Evolutionary conservation across 2,113 vertebrate genomes (phyloP).

Genomic region (Sceloporus tristichus): DNA sequence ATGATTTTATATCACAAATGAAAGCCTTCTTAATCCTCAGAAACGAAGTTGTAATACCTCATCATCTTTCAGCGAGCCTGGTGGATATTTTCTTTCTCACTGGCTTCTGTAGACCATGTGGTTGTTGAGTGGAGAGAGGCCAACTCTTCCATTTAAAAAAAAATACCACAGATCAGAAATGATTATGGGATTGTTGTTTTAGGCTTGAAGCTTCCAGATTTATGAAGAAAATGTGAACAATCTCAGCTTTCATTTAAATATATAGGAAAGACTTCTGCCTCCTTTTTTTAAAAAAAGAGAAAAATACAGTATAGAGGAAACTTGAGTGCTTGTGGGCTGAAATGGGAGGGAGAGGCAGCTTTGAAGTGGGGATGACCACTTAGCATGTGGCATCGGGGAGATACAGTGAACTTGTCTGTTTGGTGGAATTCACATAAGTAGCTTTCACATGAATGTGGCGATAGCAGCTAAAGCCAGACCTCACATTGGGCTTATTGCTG

Average conservation of each 20-base stretch:
- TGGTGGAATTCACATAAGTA: neutral
- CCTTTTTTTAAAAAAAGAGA: neutral
- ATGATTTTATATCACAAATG: constrained; percentile 56
- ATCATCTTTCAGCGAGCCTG: constrained; percentile 38
- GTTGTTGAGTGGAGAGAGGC: constrained; percentile 29
- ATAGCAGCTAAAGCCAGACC: neutral
- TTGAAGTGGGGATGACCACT: neutral
- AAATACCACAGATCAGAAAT: constrained; percentile 30
- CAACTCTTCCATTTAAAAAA: neutral
- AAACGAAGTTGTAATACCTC: constrained; percentile 34
- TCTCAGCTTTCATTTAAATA: constrained; percentile 30
- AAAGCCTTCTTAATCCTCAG: constrained; percentile 36
- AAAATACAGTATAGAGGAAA: neutral
- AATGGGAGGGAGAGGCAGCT: neutral
- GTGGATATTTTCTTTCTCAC: constrained; percentile 51
- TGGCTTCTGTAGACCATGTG: constrained; percentile 17
- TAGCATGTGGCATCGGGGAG: neutral
- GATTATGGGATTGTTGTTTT: constrained; percentile 28
- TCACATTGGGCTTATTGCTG: neutral
- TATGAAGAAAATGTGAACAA: constrained; percentile 27
- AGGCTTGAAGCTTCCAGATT: constrained; percentile 2
- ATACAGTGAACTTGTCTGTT: neutral
- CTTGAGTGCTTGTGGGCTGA: neutral
- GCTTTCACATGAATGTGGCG: neutral
- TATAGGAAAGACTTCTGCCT: neutral